Conservation (phyloP, 2,113 vertebrate genomes). For the Pan paniscus region DNA sequence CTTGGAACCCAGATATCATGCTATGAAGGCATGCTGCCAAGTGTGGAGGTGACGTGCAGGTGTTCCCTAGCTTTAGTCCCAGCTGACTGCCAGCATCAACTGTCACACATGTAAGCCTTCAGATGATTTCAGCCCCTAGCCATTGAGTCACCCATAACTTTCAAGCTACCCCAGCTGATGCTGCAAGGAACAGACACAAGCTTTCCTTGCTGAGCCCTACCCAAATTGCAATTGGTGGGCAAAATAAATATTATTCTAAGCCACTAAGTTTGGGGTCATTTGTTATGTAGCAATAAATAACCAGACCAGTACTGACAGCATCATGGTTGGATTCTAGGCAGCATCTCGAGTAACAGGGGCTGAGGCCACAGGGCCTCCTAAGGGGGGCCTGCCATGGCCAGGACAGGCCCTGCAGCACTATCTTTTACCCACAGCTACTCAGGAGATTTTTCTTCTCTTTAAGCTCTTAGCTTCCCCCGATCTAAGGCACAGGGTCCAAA, state of each 20-base stretch:
- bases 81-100: not conserved
- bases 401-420: not conserved
- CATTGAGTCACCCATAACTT: not conserved
- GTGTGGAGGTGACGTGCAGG: not conserved
- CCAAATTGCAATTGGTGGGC: not conserved
- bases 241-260: conserved; percentile 4
- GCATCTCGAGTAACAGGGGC: not conserved
- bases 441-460: not conserved
- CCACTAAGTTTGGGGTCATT: not conserved
- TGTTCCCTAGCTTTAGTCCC: not conserved
- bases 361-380: not conserved
- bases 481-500: not conserved
- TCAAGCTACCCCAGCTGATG: not conserved
- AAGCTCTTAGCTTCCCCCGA: not conserved
- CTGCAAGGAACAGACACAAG: not conserved
- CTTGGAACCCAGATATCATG: not conserved
- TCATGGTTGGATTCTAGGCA: not conserved
- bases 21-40: not conserved
- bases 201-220: not conserved
- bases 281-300: not conserved
- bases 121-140: not conserved
- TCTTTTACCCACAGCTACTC: not conserved
- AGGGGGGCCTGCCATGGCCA: not conserved
- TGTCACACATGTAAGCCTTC: not conserved
- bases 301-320: not conserved